phyloP scores from a whole-genome alignment of 2,113 vertebrate species.

The Phalacrocorax carbo region DNA sequence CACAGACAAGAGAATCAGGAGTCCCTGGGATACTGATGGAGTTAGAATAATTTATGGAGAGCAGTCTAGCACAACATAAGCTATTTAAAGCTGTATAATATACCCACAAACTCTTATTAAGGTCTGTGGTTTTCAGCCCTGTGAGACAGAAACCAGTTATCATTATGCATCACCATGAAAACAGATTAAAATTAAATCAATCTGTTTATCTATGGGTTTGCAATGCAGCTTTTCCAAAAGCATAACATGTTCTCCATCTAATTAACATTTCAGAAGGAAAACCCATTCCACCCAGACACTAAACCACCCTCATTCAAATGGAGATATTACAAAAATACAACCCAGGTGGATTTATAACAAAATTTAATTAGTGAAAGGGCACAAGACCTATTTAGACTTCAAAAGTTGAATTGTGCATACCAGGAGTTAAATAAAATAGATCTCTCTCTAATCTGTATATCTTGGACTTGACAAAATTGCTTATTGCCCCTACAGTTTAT shows the following conservation, averaged over 20 bases:
- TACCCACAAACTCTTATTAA: constrained; percentile 70
- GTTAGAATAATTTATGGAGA: constrained; percentile 68
- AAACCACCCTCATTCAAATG: constrained; percentile 31
- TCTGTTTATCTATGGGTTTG: constrained; percentile 75
- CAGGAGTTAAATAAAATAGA: background rate
- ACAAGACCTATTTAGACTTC: background rate
- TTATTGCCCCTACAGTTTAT: background rate
- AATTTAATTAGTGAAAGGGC: constrained; percentile 69
- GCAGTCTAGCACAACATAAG: constrained; percentile 59
- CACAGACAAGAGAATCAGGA: constrained; percentile 49
- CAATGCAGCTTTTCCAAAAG: constrained; percentile 53
- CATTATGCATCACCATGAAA: constrained; percentile 73
- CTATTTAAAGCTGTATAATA: constrained; percentile 75
- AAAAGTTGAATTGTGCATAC: background rate
- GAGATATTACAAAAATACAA: constrained; percentile 47
- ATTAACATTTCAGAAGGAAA: constrained; percentile 72
- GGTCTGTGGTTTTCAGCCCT: constrained; percentile 67
- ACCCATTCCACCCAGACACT: background rate
- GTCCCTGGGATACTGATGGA: constrained; percentile 50
- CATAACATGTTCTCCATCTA: constrained; percentile 60
- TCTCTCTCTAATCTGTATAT: background rate
- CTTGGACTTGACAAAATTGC: background rate
- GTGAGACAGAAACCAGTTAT: constrained; percentile 69
- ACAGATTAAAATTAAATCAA: constrained; percentile 80
- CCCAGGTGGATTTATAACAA: constrained; percentile 48